Evolutionary conservation across 30 jellyfish, hydroid and myxozoan genomes (phyloP), one percentile per base, ranked within the genome.

Genomic region (Sanderia malayensis): DNA sequence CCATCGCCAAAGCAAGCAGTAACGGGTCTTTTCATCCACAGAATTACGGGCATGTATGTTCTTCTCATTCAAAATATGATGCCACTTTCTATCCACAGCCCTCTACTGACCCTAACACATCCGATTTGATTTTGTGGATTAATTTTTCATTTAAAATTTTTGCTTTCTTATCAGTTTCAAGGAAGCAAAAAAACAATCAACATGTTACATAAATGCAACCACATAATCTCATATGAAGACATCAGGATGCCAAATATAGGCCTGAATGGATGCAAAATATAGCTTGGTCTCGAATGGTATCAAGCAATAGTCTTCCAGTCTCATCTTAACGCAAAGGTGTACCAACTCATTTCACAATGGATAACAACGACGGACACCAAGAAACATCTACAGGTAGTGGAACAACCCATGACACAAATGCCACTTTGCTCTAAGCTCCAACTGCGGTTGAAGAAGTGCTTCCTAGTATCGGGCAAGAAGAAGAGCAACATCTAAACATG

Each of bases 221-320:
- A 60, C 49, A 22, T 27, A 57, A 60, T 60, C 49, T 60, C 73
- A 31, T 60, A 60, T 31, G 23, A 60, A 25, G 73, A 60, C 73
- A 31, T 60, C 46, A 9, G 73, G 49, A n/a, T n/a, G n/a, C n/a
- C n/a, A n/a, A n/a, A n/a, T n/a, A n/a, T n/a, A n/a, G n/a, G n/a
- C n/a, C n/a, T n/a, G n/a, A n/a, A n/a, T n/a, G n/a, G n/a, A 60
- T 60, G 73, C 73, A 60, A 31, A 60, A 60, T 60, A 60, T 60
- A 7, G 46, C 73, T 7, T 60, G 73, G 73, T 60, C 73, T 31
- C 20, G 73, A 20, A 60, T 60, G 73, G 64, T 49, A 9, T 49
- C 64, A 49, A 49, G 27, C 64, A 49, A 49, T 49, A 49, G 64
- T 49, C 64, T 49, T 18, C 64, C 64, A 49, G 64, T 49, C 64